These are phyloP conservation scores for Gallirallus australis DNA, from an alignment of 2,797 vertebrate genomes.

Conservation along the genomic window DNA sequence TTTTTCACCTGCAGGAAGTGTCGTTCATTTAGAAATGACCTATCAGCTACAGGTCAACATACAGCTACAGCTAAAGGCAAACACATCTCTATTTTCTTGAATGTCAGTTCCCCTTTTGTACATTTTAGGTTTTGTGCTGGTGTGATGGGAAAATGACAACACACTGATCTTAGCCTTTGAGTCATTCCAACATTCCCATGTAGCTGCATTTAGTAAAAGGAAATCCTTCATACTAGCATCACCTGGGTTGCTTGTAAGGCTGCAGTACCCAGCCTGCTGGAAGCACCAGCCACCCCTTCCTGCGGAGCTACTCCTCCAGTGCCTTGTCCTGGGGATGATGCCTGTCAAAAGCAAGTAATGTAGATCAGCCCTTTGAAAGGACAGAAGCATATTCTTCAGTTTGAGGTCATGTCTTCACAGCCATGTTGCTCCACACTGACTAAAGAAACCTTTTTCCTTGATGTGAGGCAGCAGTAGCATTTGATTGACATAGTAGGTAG, in stretches of 20 bases:
- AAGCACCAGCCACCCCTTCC: neutral
- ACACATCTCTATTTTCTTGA: neutral
- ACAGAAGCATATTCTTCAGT: neutral
- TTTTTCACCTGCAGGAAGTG: neutral
- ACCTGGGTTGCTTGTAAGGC: neutral
- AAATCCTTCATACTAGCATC: neutral
- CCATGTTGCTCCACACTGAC: neutral
- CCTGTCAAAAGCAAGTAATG: neutral
- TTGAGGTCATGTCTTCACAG: neutral
- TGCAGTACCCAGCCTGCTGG: accelerated
- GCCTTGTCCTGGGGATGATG: neutral
- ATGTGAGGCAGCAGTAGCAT: neutral
- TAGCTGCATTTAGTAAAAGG: neutral
- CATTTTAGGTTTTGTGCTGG: neutral
- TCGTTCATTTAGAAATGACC: neutral
- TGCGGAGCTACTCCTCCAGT: neutral
- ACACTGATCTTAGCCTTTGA: neutral
- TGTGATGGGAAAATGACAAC: neutral
- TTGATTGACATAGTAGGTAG: neutral
- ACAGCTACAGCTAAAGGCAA: neutral
- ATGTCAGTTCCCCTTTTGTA: neutral
- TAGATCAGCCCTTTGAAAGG: neutral
- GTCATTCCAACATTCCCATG: neutral
- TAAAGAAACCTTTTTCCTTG: neutral
- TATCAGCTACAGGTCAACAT: neutral